Evolutionary conservation across 2,797 vertebrate species (phyloP).

Genomic region (Alauda arvensis): DNA sequence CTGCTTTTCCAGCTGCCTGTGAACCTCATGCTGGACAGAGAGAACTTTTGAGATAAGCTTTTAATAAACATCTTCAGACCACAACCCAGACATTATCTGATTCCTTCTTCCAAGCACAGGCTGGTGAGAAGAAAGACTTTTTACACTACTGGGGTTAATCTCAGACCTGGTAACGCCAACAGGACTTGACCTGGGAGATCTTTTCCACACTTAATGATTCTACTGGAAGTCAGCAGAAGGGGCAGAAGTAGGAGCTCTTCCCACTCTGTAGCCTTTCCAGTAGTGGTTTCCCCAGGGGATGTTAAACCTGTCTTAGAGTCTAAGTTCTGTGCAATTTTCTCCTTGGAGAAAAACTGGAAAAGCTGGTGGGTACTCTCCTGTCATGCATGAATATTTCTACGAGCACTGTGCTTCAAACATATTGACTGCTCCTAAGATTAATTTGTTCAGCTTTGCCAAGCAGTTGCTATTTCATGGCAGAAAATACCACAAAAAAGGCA

Average conservation of each 20-base stretch:
- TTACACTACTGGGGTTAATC: no score
- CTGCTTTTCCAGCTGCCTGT: no score
- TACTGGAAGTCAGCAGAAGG: background rate
- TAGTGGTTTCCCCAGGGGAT: rapidly evolving
- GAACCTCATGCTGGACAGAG: no score
- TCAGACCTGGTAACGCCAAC: no score
- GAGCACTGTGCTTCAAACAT: background rate
- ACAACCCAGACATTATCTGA: no score
- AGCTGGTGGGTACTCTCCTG: background rate
- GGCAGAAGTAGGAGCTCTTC: background rate
- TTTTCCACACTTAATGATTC: background rate
- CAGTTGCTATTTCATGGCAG: background rate
- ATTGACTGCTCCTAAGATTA: background rate
- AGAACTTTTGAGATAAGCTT: no score
- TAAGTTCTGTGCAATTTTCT: background rate
- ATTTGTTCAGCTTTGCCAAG: background rate
- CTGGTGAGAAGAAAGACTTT: no score
- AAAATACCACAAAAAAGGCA: background rate
- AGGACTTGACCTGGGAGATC: rapidly evolving
- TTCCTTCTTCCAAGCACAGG: no score
- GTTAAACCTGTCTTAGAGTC: background rate
- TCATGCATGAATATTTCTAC: background rate
- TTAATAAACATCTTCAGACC: no score
- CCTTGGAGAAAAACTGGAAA: background rate
- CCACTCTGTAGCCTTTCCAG: background rate